phyloP scores from a whole-genome alignment of 2,888 invertebrate genomes.

The Sinelater perroti region DNA sequence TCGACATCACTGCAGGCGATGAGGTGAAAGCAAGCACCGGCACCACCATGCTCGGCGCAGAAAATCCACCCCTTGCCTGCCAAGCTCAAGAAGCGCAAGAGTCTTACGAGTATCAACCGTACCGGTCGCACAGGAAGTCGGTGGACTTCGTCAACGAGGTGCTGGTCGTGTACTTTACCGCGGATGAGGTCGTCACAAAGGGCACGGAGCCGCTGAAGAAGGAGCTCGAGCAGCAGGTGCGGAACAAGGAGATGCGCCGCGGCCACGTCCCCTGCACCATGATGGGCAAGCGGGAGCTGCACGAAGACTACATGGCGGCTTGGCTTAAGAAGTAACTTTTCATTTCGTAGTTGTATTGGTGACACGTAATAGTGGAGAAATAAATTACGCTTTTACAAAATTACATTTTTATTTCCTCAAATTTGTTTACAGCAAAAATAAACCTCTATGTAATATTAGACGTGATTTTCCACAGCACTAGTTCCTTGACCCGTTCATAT shows the following conservation, averaged over 20 bases:
- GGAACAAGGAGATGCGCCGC: conserved; percentile 70
- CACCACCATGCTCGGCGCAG: conserved; percentile 13
- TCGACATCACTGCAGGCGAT: conserved; percentile 45
- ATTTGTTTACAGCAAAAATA: not conserved
- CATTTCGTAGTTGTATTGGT: not conserved
- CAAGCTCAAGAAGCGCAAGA: conserved; percentile 1
- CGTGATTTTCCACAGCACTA: conserved; percentile 76
- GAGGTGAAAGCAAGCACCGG: conserved; percentile 34
- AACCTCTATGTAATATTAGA: not conserved
- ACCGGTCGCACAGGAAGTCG: conserved; percentile 59
- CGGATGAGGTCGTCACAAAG: conserved; percentile 61
- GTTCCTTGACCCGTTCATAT: conserved; percentile 80
- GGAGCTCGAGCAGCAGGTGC: conserved; percentile 70
- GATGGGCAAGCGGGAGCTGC: conserved; percentile 33
- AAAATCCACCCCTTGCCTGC: not conserved
- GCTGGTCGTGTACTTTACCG: conserved; percentile 70
- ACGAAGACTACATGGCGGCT: conserved; percentile 44
- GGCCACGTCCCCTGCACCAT: conserved; percentile 56
- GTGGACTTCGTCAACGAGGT: conserved; percentile 65
- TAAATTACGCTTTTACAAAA: not conserved
- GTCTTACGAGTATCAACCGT: conserved; percentile 49
- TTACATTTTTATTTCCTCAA: not conserved
- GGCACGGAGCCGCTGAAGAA: conserved; percentile 70
- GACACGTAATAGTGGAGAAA: not conserved
- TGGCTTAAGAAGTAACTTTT: conserved; percentile 45